These are phyloP conservation scores for Drosophila demipolita DNA, from an alignment of 2,888 invertebrate genomes.

Conservation along the genomic window DNA sequence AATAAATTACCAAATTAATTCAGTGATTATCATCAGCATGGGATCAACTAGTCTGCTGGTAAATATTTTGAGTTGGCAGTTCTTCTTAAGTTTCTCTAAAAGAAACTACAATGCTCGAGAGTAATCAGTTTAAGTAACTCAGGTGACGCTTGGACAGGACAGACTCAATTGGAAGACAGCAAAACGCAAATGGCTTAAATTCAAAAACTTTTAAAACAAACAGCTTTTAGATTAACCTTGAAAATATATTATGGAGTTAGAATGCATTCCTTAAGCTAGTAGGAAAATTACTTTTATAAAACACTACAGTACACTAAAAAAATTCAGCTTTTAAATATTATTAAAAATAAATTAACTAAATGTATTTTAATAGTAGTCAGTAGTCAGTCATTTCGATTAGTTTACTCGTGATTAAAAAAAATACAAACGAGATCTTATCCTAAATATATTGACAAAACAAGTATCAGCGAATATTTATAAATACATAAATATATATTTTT, in stretches of 20 bases:
- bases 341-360: too few species aligned
- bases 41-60: not conserved
- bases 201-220: not conserved
- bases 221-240: not conserved
- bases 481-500: not conserved
- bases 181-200: not conserved
- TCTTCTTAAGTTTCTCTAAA: not conserved
- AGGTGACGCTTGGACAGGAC: not conserved
- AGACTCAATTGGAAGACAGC: not conserved
- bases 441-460: not conserved
- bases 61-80: not conserved
- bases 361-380: not conserved
- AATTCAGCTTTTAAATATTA: not conserved
- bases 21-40: not conserved
- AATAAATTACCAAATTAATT: not conserved
- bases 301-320: too few species aligned
- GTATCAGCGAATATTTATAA: not conserved
- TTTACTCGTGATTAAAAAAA: not conserved
- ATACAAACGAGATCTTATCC: not conserved
- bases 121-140: not conserved
- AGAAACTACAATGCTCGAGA: not conserved
- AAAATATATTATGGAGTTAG: not conserved
- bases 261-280: not conserved
- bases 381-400: too few species aligned
- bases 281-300: not conserved